Evolutionary conservation across 2,113 vertebrate species (phyloP).

Genomic region (Haemorhous mexicanus): DNA sequence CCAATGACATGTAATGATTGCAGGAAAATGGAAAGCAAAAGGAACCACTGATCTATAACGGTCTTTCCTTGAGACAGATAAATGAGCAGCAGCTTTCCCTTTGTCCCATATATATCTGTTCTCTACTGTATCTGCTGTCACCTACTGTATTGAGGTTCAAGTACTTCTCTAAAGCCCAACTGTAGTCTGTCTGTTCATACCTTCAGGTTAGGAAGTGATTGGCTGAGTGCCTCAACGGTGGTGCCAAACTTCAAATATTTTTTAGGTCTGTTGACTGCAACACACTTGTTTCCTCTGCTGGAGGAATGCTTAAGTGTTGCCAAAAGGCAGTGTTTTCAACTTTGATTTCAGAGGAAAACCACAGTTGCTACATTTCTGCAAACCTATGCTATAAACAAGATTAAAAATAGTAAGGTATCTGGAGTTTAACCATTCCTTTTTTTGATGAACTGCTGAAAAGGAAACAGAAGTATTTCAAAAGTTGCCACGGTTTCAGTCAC

Average conservation of each 20-base stretch:
- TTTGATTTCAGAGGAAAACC: neutral
- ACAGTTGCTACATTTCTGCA: neutral
- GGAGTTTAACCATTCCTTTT: neutral
- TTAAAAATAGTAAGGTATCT: neutral
- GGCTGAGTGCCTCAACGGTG: neutral
- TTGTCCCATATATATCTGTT: neutral
- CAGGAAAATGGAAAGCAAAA: neutral
- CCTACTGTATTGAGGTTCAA: neutral
- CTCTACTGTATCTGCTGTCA: neutral
- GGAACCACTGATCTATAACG: neutral
- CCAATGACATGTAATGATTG: neutral
- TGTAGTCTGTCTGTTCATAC: conserved; percentile 4
- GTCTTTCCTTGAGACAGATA: neutral
- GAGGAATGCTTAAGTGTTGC: neutral
- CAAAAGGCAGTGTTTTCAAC: neutral
- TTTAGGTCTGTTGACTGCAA: neutral
- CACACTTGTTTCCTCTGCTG: neutral
- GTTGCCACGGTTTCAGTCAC: neutral
- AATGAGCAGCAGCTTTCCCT: neutral
- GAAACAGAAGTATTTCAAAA: neutral
- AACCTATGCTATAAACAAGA: neutral
- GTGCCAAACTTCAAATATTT: conserved; percentile 28
- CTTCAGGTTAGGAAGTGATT: conserved; percentile 31
- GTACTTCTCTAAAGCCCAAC: neutral
- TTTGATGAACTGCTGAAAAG: neutral